A percentile compares a stretch with the other conserved stretches of the same genome.
These are phyloP conservation scores for Pluvialis apricaria DNA, from an alignment of 2,113 vertebrate species.

Conservation along the genomic window DNA sequence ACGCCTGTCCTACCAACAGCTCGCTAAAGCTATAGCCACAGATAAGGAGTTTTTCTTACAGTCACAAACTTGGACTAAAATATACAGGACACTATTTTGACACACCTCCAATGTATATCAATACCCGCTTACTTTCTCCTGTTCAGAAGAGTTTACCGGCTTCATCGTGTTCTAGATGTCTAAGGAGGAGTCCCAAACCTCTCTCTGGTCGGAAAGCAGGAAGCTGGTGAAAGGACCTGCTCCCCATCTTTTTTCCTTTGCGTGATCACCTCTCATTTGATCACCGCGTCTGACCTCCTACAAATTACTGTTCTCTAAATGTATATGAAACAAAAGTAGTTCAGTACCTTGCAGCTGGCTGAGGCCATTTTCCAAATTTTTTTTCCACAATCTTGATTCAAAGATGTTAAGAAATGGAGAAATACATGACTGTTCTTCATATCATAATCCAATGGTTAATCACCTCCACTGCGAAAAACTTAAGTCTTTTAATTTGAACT, in stretches of 20 bases:
- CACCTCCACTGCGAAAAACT: not conserved
- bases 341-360: not conserved
- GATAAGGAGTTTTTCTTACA: not conserved
- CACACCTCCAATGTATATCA: not conserved
- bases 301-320: not conserved
- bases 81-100: not conserved
- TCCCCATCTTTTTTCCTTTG: not conserved
- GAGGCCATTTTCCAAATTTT: not conserved
- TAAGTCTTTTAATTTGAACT: not conserved
- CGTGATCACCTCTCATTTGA: not conserved
- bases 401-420: not conserved
- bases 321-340: not conserved
- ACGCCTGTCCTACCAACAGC: not conserved
- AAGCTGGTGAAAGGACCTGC: not conserved
- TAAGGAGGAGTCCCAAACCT: not conserved
- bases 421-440: not conserved
- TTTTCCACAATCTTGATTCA: not conserved
- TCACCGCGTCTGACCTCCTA: not conserved
- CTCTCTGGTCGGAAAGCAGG: not conserved
- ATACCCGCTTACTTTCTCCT: not conserved
- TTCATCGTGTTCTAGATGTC: not conserved
- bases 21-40: not conserved
- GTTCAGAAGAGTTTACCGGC: not conserved
- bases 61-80: not conserved
- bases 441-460: not conserved